A percentile compares a stretch with the other conserved stretches of the same genome.
Evolutionary conservation across 2,113 vertebrate species (phyloP).

Genomic region (Siphamia tubifer): DNA sequence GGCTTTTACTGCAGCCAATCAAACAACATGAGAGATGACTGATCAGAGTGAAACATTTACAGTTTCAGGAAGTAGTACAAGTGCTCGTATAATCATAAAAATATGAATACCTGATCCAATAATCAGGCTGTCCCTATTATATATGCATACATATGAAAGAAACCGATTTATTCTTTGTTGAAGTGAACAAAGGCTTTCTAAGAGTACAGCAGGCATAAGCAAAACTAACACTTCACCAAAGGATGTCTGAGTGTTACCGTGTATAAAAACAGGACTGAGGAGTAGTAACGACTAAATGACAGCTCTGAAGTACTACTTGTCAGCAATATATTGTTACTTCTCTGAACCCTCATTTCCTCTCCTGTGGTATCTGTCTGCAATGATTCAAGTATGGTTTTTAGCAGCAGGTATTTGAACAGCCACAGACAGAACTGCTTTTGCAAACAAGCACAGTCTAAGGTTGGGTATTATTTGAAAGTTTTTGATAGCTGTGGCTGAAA

Average conservation of each 20-base stretch:
- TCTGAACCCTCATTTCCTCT: constrained; percentile 27
- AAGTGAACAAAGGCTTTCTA: constrained; percentile 20
- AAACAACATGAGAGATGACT: too few species aligned
- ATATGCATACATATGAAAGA: neutral
- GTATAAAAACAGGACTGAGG: constrained; percentile 32
- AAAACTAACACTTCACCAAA: constrained; percentile 20
- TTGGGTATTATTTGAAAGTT: neutral
- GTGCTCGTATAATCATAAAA: too few species aligned
- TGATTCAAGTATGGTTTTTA: constrained; percentile 31
- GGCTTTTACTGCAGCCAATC: too few species aligned
- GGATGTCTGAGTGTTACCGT: constrained; percentile 10
- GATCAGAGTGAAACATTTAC: too few species aligned
- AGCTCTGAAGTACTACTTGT: constrained; percentile 44
- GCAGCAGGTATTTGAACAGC: constrained; percentile 19
- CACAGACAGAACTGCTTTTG: neutral
- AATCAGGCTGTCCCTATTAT: too few species aligned
- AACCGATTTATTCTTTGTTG: constrained; percentile 15
- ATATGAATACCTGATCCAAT: too few species aligned
- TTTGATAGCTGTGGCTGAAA: neutral
- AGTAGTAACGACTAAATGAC: constrained; percentile 52
- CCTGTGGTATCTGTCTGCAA: neutral
- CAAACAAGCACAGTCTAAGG: neutral
- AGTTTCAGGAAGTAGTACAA: too few species aligned
- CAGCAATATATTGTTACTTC: constrained; percentile 22
- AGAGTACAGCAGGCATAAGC: neutral